These are phyloP conservation scores for Drosophila cracens DNA, from an alignment of 2,888 invertebrate species.

Conservation along the genomic window DNA sequence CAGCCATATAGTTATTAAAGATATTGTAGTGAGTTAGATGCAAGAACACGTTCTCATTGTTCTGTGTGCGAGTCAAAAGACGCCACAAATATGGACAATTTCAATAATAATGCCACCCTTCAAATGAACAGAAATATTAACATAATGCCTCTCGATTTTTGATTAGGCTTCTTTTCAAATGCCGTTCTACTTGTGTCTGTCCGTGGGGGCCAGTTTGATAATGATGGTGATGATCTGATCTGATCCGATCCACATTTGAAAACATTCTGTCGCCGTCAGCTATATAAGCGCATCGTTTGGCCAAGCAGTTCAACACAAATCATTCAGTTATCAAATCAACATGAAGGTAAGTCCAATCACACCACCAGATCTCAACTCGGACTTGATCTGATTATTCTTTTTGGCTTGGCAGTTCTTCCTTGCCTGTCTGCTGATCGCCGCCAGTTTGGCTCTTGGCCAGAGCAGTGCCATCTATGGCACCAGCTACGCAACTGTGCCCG, in stretches of 20 bases:
- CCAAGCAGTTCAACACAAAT: slow-evolving; percentile 58
- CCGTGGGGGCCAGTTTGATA: slow-evolving; percentile 43
- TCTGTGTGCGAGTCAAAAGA: slow-evolving; percentile 22
- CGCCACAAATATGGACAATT: slow-evolving; percentile 30
- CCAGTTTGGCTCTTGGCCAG: slow-evolving; percentile 67
- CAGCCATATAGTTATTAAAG: not conserved
- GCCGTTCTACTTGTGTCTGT: slow-evolving; percentile 44
- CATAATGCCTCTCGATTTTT: slow-evolving; percentile 45
- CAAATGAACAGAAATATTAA: slow-evolving; percentile 29
- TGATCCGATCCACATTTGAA: slow-evolving; percentile 47
- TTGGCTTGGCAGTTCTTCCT: slow-evolving; percentile 60
- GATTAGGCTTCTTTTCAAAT: slow-evolving; percentile 15
- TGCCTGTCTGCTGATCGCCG: slow-evolving; percentile 59
- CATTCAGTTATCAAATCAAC: slow-evolving; percentile 48
- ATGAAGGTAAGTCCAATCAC: slow-evolving; percentile 68
- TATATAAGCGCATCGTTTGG: slow-evolving; percentile 53
- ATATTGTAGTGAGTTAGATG: slow-evolving; percentile 1
- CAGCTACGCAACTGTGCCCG: slow-evolving; percentile 48
- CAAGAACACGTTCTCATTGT: slow-evolving; percentile 76
- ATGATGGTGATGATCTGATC: not conserved
- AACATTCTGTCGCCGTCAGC: slow-evolving; percentile 38
- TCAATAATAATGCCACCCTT: slow-evolving; percentile 53
- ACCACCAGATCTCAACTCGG: too few species aligned
- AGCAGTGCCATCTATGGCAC: slow-evolving; percentile 64
- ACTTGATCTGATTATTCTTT: not conserved